Evolutionary conservation across 1,140 invertebrate genomes (phyloP), one percentile per base, ranked within the genome.

Genomic region (Linepithema humile): DNA sequence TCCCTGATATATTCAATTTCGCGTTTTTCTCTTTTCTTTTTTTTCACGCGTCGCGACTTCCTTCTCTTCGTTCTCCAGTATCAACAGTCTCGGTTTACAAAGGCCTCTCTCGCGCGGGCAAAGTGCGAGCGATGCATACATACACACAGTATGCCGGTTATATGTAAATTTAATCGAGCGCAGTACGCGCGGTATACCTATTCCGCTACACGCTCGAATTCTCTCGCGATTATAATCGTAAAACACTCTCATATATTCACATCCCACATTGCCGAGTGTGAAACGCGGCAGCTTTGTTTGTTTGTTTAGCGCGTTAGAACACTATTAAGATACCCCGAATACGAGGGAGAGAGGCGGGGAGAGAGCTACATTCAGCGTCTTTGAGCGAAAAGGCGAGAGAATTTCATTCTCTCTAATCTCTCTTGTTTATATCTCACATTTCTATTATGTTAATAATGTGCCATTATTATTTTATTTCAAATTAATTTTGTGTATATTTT

Each of bases 1-100:
- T 77, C 74, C 74, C 29, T 50, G 60, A 43, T 65, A 38, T 50
- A 65, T 77, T 64, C 59, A 64, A 65, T 77, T 64, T 77, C 40
- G 62, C 29, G 35, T 40, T 40, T 50, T 15, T n/a, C 23, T 64
- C 20, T 64, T 64, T 57, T 48, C 17, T 74, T 45, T 20, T 38
- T 26, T 6, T 5, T 35, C 29, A 7, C 15, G 7, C 50, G 17
- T 29, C 35, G n/a, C 35, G 7, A 23, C 72, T 74, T 74, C 53
- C 35, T 74, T 40, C 70, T 62, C 2, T n/a, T 43, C 55, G 38
- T 45, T 29, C n/a, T 15, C 29, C 73, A 15, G 32, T 77, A 77
- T 77, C 60, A 77, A 77, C 59, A 35, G 29, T 12, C 74, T 29
- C 59, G 74, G 29, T 77, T 50, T 20, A 29, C 43, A 48, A 50